phyloP scores from a whole-genome alignment of 1,140 invertebrate species.

The Drosophila baimaii region DNA sequence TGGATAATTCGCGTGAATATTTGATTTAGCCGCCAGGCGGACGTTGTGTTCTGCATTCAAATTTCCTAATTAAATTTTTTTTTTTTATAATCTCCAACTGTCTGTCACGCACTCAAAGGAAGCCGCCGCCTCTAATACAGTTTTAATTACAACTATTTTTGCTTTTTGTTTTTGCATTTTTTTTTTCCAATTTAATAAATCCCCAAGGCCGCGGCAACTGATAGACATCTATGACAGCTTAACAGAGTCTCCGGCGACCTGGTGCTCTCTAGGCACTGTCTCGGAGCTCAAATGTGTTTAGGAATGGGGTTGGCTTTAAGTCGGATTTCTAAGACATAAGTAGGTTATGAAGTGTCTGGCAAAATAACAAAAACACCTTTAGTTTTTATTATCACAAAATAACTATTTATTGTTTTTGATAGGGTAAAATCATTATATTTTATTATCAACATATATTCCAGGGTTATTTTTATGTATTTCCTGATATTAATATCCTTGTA shows the following conservation, averaged over 20 bases:
- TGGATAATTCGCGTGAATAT: conserved; percentile 35
- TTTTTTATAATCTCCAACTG: conserved; percentile 16
- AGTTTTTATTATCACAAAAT: no score
- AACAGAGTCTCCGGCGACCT: conserved; percentile 7
- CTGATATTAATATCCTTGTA: no score
- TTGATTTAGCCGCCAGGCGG: conserved; percentile 7
- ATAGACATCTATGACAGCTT: conserved; percentile 37
- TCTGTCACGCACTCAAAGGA: conserved; percentile 43
- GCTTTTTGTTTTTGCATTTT: conserved; percentile 12
- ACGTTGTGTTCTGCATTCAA: conserved; percentile 20
- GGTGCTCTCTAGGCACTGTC: not conserved
- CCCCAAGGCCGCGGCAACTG: conserved; percentile 53
- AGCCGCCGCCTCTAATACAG: conserved; percentile 42
- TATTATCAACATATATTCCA: no score
- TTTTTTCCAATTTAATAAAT: conserved; percentile 67
- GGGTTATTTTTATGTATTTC: no score
- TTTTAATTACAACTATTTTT: conserved; percentile 65
- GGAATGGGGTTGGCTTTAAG: not conserved
- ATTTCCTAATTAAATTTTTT: conserved; percentile 36
- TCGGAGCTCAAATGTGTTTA: not conserved
- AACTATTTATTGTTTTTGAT: no score
- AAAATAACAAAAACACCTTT: not conserved
- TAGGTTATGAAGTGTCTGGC: not conserved
- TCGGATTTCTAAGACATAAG: no score
- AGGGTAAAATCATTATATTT: not conserved